Evolutionary conservation across 2,113 vertebrate species (phyloP), one percentile per base, ranked within the genome.

Genomic region (Lagopus leucura): DNA sequence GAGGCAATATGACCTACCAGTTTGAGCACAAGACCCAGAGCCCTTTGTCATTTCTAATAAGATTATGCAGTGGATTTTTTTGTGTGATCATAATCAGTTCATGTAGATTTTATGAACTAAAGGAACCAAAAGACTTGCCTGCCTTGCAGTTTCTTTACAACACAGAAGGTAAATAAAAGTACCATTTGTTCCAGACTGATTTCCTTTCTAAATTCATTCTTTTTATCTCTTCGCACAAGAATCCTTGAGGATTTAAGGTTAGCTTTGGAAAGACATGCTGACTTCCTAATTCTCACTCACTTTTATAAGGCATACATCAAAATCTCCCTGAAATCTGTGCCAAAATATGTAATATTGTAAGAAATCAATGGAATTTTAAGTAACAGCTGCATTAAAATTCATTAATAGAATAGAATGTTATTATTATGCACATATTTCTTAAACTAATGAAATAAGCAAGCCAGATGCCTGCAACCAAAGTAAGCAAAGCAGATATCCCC

Each of bases 131-230:
- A 82, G 18, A 11, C 11, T 88, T 89, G 25, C 12, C 8, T 4
- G 4, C 64, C 45, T 60, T 21, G 32, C 65, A 78, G 2, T 64
- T 60, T 67, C 48, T 69, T 36, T 67, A 30, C 63, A 72, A 28
- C 57, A 61, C 28, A 72, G 28, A 69, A 81, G 19, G 55, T 57
- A 94, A 90, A 90, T 74, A 92, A 93, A 86, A 86, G 30, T 45
- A 89, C 10, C 3, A 9, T 75, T 83, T 90, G 58, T 20, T 61
- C 7, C 11, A 1, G 0, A 42, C 12, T 57, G 15, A 21, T 70
- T 70, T 38, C 34, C 4, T 75, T 81, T 38, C 60, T 54, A 21
- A n/a, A 55, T 42, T 30, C 67, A 61, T 8, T 63, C 16, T 13
- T 36, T 69, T 83, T 54, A 61, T 57, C 21, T 45, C 45, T 16